phyloP scores from a whole-genome alignment of 2,113 vertebrate species.

The Thunnus maccoyii region DNA sequence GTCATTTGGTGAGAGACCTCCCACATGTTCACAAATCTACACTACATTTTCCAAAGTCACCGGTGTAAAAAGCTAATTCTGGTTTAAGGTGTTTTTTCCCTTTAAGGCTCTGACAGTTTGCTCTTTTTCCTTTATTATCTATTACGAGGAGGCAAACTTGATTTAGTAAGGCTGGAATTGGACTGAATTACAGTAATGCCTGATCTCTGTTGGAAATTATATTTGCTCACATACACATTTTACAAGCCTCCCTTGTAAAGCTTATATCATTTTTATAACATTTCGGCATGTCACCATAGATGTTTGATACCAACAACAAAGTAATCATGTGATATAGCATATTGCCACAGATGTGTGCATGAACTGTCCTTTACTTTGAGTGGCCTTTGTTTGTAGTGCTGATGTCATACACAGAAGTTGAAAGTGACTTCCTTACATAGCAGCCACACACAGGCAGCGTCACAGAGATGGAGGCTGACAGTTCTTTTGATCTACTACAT shows the following conservation, averaged over 20 bases:
- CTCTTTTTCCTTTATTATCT: background rate
- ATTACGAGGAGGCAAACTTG: background rate
- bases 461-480: constrained; percentile 52
- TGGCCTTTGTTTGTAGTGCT: constrained; percentile 32
- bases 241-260: background rate
- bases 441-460: constrained; percentile 6
- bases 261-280: background rate
- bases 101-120: background rate
- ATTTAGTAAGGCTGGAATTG: background rate
- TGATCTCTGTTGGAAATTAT: background rate
- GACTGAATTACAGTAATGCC: background rate
- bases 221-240: background rate
- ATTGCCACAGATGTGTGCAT: background rate
- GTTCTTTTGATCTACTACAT: constrained; percentile 59
- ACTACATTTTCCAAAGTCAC: constrained; percentile 5
- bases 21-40: constrained; percentile 37
- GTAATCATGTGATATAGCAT: background rate
- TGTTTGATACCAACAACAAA: constrained; percentile 28
- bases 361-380: constrained; percentile 20
- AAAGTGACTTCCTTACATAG: constrained; percentile 39
- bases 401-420: constrained; percentile 5
- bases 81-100: constrained; percentile 13
- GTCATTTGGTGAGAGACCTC: constrained; percentile 24
- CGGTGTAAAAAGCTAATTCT: constrained; percentile 3
- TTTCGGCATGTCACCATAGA: background rate